Percentiles rank a stretch among this genome's conserved stretches.
Conservation (phyloP, 2,888 invertebrate species). For the Stictocephala bisonia region DNA sequence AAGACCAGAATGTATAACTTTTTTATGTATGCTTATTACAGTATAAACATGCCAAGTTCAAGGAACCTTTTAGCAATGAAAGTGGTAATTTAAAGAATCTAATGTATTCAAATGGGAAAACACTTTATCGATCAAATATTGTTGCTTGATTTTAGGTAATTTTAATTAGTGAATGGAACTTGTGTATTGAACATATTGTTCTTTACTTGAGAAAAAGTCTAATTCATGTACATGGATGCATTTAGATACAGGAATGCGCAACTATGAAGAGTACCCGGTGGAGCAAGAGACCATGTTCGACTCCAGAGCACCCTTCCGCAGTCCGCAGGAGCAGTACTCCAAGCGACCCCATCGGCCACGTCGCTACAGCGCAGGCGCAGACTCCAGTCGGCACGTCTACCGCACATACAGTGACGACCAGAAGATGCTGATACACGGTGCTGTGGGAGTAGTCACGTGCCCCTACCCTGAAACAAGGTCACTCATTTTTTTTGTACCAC, state of each 20-base stretch:
- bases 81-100: no score
- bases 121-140: no score
- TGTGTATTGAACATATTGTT: no score
- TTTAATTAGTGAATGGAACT: no score
- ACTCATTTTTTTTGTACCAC: neutral
- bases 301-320: conserved; percentile 3
- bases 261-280: conserved; percentile 33
- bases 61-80: no score
- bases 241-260: conserved; percentile 41
- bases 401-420: conserved; percentile 53
- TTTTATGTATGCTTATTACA: no score
- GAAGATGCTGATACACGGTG: conserved; percentile 50
- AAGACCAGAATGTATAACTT: no score
- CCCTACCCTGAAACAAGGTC: conserved; percentile 14
- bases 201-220: no score
- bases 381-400: conserved; percentile 26
- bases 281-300: conserved; percentile 41
- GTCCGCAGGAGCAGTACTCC: conserved; percentile 24
- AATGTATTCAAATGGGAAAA: no score
- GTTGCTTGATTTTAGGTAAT: no score
- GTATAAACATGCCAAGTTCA: no score
- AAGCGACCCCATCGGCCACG: conserved; percentile 32
- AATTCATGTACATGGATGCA: no score
- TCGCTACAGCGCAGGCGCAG: conserved; percentile 40
- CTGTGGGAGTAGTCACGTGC: neutral